Evolutionary conservation across 2,797 vertebrate genomes (phyloP).

Genomic region (Rhyacichthys aspro): DNA sequence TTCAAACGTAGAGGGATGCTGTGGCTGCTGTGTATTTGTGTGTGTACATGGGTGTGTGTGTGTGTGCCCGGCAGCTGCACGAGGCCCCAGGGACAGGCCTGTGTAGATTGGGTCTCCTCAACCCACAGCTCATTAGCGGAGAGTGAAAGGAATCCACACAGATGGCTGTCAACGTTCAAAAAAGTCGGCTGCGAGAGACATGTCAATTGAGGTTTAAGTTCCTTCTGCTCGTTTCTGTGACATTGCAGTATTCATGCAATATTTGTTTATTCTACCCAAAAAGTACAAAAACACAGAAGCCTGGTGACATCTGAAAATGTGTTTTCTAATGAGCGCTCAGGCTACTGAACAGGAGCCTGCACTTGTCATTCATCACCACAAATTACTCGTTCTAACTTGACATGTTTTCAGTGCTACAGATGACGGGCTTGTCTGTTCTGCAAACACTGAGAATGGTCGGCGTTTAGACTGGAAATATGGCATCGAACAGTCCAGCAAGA

Average conservation of each 20-base stretch:
- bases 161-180: conserved; percentile 87
- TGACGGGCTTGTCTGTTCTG: conserved; percentile 82
- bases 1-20: conserved; percentile 62
- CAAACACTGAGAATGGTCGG: conserved; percentile 69
- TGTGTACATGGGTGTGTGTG: conserved; percentile 37
- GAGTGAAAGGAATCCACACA: conserved; percentile 85
- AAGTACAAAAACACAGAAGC: conserved; percentile 74
- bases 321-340: conserved; percentile 85
- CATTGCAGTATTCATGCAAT: conserved; percentile 81
- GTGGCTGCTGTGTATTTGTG: conserved; percentile 37
- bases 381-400: conserved; percentile 82
- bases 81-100: conserved; percentile 81
- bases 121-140: conserved; percentile 85
- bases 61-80: conserved; percentile 81
- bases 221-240: conserved; percentile 82
- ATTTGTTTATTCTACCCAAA: conserved; percentile 81
- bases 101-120: conserved; percentile 81
- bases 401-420: conserved; percentile 77
- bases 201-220: conserved; percentile 86
- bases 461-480: conserved; percentile 72
- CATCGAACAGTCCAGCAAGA: conserved; percentile 66
- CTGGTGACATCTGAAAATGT: conserved; percentile 82
- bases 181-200: conserved; percentile 80
- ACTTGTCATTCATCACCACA: conserved; percentile 86
- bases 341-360: conserved; percentile 80